phyloP scores from a whole-genome alignment of 2,797 vertebrate species.

The Spinus pinus region DNA sequence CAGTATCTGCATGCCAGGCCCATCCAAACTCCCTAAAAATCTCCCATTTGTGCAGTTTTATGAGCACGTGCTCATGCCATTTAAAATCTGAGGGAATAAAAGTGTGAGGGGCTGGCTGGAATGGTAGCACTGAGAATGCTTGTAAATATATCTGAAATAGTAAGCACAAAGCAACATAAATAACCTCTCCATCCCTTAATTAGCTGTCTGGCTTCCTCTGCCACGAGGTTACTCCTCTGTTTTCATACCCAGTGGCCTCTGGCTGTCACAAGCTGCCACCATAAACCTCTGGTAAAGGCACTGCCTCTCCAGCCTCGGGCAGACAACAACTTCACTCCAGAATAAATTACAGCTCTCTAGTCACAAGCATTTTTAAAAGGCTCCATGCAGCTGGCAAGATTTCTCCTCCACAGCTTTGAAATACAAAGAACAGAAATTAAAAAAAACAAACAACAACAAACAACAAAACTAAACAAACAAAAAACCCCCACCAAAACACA shows the following conservation, averaged over 20 bases:
- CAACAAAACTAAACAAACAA: background rate
- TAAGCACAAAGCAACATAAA: background rate
- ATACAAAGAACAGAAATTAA: background rate
- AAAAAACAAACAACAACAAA: no score
- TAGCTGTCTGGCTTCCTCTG: background rate
- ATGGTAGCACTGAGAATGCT: background rate
- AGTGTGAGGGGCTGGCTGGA: background rate
- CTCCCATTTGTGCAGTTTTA: background rate
- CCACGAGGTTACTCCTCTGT: background rate
- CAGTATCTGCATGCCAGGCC: background rate
- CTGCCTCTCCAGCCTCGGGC: background rate
- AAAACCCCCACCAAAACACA: background rate
- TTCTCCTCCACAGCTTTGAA: background rate
- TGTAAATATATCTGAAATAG: background rate
- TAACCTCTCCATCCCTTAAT: background rate
- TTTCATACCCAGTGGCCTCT: background rate
- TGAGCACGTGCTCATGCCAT: fast-evolving
- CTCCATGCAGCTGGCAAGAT: background rate
- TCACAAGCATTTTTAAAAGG: background rate
- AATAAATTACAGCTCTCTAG: background rate
- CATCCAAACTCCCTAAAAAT: background rate
- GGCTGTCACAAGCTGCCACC: background rate
- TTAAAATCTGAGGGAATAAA: background rate
- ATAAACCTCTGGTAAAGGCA: background rate
- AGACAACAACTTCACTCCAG: fast-evolving